Evolutionary conservation across 2,113 vertebrate species (phyloP).

Genomic region (Sisor rabdophorus): DNA sequence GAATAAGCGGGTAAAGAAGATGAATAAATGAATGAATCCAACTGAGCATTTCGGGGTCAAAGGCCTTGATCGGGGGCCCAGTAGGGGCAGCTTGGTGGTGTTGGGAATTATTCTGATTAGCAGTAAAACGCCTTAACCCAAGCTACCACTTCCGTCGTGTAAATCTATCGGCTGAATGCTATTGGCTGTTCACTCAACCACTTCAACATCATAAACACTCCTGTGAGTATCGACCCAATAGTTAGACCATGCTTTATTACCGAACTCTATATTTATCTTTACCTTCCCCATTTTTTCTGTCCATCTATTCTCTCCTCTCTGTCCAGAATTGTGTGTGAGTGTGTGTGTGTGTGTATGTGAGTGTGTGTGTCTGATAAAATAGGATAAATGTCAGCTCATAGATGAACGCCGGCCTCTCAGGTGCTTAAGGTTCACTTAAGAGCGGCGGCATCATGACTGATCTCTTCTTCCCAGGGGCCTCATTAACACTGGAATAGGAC

Average conservation of each 20-base stretch:
- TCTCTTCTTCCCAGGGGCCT: conserved; percentile 9
- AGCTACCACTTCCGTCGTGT: too few species aligned
- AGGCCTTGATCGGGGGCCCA: too few species aligned
- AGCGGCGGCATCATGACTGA: not conserved
- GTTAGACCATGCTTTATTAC: not conserved
- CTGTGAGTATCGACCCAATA: not conserved
- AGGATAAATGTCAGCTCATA: not conserved
- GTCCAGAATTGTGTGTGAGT: not conserved
- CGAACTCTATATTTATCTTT: not conserved
- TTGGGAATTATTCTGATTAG: too few species aligned
- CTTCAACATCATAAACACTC: too few species aligned
- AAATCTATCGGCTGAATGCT: too few species aligned
- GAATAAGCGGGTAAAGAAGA: too few species aligned
- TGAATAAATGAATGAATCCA: too few species aligned
- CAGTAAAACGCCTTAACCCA: too few species aligned
- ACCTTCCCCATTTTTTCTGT: not conserved
- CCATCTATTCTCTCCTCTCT: not conserved
- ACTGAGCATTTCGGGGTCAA: too few species aligned
- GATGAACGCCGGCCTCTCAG: not conserved
- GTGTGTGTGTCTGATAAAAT: conserved; percentile 2
- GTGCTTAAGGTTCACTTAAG: conserved; percentile 20
- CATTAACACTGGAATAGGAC: conserved; percentile 11
- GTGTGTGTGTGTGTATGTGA: not conserved
- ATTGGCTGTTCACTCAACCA: too few species aligned
- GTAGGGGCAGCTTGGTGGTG: too few species aligned